Percentiles rank a stretch among this genome's conserved stretches.
Conservation (phyloP, 2,888 invertebrate species). For the Operophtera brumata region DNA sequence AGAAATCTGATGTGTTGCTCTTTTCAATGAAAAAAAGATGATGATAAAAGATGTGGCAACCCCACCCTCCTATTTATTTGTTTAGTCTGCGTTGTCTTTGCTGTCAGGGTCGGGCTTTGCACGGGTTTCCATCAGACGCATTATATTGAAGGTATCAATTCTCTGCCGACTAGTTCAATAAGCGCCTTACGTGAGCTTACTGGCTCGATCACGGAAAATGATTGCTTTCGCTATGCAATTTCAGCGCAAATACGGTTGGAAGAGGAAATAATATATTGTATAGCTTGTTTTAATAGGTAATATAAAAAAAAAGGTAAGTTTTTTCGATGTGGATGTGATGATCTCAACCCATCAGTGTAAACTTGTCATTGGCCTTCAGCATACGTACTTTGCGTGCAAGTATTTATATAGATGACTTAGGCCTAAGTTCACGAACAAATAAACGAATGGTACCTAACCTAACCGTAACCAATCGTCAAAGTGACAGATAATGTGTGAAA, state of each 20-base stretch:
- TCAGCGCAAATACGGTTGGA: not conserved
- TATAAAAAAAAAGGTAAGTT: not conserved
- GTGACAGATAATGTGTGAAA: no score
- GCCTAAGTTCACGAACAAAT: no score
- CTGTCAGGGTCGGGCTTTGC: slow-evolving; percentile 72
- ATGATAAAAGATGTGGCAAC: slow-evolving; percentile 27
- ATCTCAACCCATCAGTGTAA: no score
- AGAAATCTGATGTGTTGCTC: not conserved
- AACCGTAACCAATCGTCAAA: no score
- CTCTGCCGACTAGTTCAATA: slow-evolving; percentile 45
- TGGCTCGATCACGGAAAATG: slow-evolving; percentile 24
- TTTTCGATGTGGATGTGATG: no score
- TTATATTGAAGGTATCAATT: slow-evolving; percentile 75
- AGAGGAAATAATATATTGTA: not conserved
- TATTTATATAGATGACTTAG: no score
- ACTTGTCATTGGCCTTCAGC: no score
- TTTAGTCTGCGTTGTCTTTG: slow-evolving; percentile 76
- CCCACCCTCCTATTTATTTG: slow-evolving; percentile 66
- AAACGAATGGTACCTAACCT: no score
- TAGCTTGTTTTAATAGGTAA: not conserved
- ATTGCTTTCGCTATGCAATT: slow-evolving; percentile 21
- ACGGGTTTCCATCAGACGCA: slow-evolving; percentile 68
- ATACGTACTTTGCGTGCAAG: no score
- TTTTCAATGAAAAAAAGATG: not conserved
- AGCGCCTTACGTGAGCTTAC: slow-evolving; percentile 30